Conservation (phyloP, 2,888 invertebrate species). For the Drosophila setosimentum region DNA sequence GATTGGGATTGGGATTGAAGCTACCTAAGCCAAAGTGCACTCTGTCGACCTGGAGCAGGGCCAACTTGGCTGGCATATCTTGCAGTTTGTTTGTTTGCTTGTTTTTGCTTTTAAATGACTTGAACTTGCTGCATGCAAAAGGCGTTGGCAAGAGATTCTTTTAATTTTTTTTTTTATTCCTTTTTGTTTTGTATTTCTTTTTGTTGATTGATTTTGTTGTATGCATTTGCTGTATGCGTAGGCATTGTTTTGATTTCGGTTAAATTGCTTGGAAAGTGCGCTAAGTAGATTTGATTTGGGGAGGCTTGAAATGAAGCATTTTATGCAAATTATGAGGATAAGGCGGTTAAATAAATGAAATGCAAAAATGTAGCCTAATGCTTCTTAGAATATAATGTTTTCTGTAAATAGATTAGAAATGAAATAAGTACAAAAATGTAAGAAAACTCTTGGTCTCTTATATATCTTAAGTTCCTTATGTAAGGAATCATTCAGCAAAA, state of each 20-base stretch:
- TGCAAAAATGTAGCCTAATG: neutral
- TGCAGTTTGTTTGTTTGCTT: slow-evolving; percentile 59
- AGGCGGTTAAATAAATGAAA: neutral
- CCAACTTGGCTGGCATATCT: slow-evolving; percentile 55
- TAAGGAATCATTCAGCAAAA: neutral
- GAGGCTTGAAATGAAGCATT: slow-evolving; percentile 4
- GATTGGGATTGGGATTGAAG: slow-evolving; percentile 14
- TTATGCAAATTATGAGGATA: neutral
- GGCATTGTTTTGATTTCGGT: slow-evolving; percentile 59
- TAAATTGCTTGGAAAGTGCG: slow-evolving; percentile 76
- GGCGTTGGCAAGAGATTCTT: slow-evolving; percentile 22
- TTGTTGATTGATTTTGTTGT: slow-evolving; percentile 73
- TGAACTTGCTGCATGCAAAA: slow-evolving; percentile 64
- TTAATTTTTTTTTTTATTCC: slow-evolving; percentile 28
- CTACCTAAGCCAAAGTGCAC: slow-evolving; percentile 60
- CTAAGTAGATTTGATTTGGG: slow-evolving; percentile 67
- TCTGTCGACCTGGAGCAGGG: slow-evolving; percentile 55
- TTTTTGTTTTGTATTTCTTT: slow-evolving; percentile 22
- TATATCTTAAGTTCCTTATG: neutral
- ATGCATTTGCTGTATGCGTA: slow-evolving; percentile 30
- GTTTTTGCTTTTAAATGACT: slow-evolving; percentile 79
- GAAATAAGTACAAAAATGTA: neutral
- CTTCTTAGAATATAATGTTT: neutral
- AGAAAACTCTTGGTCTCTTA: neutral
- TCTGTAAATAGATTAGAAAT: neutral